Percentiles rank a stretch among this genome's conserved stretches.
phyloP scores from a whole-genome alignment of 2,888 invertebrate species.

The Heliothis peltigera region DNA sequence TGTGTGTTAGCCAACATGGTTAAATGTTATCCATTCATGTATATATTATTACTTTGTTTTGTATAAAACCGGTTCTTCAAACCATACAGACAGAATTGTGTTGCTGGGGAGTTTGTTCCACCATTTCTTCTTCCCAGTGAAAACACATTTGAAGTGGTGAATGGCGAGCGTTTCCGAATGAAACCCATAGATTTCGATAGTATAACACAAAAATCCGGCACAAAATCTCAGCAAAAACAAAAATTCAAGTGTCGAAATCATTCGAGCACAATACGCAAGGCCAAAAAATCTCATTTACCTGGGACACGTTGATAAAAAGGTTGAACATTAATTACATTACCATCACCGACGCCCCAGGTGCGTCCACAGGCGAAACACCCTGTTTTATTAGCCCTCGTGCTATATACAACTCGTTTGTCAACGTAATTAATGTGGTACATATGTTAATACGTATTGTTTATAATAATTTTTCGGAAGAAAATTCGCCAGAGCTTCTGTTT shows the following conservation, averaged over 20 bases:
- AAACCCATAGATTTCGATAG: background rate
- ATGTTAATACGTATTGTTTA: slow-evolving; percentile 58
- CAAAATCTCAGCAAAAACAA: background rate
- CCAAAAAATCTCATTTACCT: slow-evolving; percentile 52
- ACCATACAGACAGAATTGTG: too few species aligned
- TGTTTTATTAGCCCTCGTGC: slow-evolving; percentile 65
- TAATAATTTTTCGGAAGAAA: slow-evolving; percentile 37
- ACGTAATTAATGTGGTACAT: slow-evolving; percentile 58
- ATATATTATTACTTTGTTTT: too few species aligned
- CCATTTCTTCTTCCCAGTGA: too few species aligned
- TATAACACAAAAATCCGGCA: background rate
- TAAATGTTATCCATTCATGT: too few species aligned
- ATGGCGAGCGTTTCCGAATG: too few species aligned
- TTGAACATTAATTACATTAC: slow-evolving; percentile 72
- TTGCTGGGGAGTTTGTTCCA: too few species aligned
- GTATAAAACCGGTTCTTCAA: too few species aligned
- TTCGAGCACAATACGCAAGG: slow-evolving; percentile 43
- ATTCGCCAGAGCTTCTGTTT: slow-evolving; percentile 9
- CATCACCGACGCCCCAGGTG: slow-evolving; percentile 63
- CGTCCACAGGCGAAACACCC: slow-evolving; percentile 58
- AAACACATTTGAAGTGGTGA: too few species aligned
- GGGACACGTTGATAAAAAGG: slow-evolving; percentile 70
- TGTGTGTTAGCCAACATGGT: too few species aligned
- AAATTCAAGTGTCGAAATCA: slow-evolving; percentile 37
- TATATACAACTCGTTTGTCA: slow-evolving; percentile 63